Percentiles rank a stretch among this genome's conserved stretches.
phyloP scores from a whole-genome alignment of 2,888 invertebrate species.

The Stenolophus ochropezus region DNA sequence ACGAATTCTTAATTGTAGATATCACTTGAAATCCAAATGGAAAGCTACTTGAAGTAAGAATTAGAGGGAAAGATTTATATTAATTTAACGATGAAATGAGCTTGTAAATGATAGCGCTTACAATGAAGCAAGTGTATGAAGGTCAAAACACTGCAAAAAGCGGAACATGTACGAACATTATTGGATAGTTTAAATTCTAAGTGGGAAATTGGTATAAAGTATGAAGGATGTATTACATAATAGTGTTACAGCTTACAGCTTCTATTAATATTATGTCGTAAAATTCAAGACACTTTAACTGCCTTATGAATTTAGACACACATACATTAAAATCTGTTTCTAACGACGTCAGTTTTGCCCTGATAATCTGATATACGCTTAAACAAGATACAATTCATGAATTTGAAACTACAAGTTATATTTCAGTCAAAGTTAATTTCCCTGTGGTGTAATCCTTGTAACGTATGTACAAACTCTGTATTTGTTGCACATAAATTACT shows the following conservation, averaged over 20 bases:
- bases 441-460: background rate
- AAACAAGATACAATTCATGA: background rate
- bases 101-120: background rate
- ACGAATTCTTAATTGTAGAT: too few relatives aligned
- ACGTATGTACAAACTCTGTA: background rate
- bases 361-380: too few relatives aligned
- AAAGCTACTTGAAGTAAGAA: background rate
- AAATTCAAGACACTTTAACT: background rate
- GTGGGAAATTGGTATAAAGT: conserved; percentile 8
- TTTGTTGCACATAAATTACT: too few relatives aligned
- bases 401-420: background rate
- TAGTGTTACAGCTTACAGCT: background rate
- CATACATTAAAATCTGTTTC: too few relatives aligned
- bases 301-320: background rate
- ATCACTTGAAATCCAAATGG: background rate
- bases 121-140: background rate
- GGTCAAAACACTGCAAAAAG: background rate
- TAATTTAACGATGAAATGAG: background rate
- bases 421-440: background rate
- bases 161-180: background rate
- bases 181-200: background rate
- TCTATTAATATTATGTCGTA: background rate
- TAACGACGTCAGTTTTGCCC: too few relatives aligned
- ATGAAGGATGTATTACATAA: conserved; percentile 14
- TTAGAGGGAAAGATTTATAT: background rate